A percentile compares a stretch with the other conserved stretches of the same genome.
These are phyloP conservation scores for Lepidurus apus DNA, from an alignment of 1,140 invertebrate species.

Conservation along the genomic window DNA sequence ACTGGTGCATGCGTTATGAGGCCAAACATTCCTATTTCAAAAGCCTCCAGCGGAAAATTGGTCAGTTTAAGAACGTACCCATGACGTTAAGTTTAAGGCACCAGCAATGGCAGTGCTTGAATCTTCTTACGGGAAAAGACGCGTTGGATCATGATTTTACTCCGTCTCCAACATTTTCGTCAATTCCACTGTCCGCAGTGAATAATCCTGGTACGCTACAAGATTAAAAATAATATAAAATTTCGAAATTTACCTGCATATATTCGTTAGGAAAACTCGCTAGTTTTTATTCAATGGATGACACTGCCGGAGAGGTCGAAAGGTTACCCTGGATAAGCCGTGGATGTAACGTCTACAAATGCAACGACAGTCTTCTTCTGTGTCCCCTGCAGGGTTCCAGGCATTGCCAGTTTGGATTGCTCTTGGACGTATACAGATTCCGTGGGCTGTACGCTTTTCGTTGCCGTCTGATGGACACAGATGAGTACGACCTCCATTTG, in stretches of 20 bases:
- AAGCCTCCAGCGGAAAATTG: slow-evolving; percentile 7
- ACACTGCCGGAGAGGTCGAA: not conserved
- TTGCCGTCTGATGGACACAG: not conserved
- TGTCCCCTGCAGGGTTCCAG: not conserved
- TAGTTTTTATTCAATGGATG: not conserved
- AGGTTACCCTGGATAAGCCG: not conserved
- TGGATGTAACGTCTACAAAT: not conserved
- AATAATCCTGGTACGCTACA: not conserved
- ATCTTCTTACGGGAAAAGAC: not conserved
- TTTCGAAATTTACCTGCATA: not conserved
- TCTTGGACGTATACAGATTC: not conserved
- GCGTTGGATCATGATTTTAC: not conserved
- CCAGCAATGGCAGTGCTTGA: slow-evolving; percentile 22
- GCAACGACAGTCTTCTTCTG: not conserved
- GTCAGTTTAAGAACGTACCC: slow-evolving; percentile 19
- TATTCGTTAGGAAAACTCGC: not conserved
- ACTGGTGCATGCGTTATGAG: slow-evolving; percentile 32
- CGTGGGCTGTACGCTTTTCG: not conserved
- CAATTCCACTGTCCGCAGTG: not conserved
- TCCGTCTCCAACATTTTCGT: not conserved
- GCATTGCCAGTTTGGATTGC: not conserved
- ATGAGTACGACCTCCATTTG: not conserved
- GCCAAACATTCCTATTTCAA: slow-evolving; percentile 31
- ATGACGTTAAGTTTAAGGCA: not conserved
- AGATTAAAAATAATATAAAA: not conserved